Percentiles rank a stretch among this genome's conserved stretches.
Evolutionary conservation across 2,113 vertebrate genomes (phyloP).

Genomic region (Pelvicachromis taeniatus): DNA sequence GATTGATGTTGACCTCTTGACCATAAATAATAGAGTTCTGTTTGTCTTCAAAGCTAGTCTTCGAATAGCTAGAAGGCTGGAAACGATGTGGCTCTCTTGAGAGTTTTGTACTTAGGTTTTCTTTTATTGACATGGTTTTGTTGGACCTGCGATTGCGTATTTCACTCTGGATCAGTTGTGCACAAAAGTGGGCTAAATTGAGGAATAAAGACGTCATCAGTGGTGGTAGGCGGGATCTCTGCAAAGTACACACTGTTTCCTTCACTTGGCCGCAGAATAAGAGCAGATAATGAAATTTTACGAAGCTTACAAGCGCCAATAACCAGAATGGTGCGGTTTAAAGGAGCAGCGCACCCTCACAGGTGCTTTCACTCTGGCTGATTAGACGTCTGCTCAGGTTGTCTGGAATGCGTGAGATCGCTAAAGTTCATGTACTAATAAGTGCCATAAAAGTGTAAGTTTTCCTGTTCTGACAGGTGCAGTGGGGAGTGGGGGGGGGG

Average conservation of each 20-base stretch:
- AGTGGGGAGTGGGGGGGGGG: neutral
- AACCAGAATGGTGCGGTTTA: neutral
- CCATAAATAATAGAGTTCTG: conserved; percentile 4
- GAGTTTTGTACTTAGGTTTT: neutral
- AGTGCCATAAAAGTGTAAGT: neutral
- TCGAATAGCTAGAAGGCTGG: neutral
- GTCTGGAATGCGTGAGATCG: neutral
- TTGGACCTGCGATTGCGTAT: neutral
- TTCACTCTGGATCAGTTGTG: neutral
- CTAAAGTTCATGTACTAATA: neutral
- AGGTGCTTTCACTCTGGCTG: conserved; percentile 1
- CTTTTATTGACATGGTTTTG: neutral
- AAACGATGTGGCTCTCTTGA: neutral
- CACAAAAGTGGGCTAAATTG: neutral
- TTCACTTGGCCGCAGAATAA: neutral
- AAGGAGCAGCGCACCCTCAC: neutral
- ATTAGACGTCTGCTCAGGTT: neutral
- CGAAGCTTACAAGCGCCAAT: neutral
- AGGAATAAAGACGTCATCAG: neutral
- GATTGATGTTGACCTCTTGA: conserved; percentile 28
- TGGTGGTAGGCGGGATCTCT: neutral
- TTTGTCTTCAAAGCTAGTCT: conserved; percentile 21
- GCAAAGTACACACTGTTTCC: neutral
- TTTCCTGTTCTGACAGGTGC: neutral
- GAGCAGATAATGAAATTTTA: neutral